phyloP scores from a whole-genome alignment of 2,888 invertebrate species.

The Papilio elwesi region DNA sequence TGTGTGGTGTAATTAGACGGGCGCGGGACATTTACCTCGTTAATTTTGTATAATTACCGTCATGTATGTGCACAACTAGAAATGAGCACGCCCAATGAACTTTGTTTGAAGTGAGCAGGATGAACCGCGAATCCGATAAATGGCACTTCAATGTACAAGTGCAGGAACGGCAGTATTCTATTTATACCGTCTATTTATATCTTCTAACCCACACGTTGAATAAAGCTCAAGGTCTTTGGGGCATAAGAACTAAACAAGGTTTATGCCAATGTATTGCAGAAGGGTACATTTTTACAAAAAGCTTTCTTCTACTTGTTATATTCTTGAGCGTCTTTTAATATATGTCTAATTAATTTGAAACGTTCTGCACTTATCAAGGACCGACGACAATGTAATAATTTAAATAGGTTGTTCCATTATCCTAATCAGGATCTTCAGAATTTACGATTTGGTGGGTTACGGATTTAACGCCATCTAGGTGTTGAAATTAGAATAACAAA shows the following conservation, averaged over 20 bases:
- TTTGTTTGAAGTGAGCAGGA: conserved; percentile 4
- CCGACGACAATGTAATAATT: no score
- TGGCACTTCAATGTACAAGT: conserved; percentile 4
- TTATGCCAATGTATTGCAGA: neutral
- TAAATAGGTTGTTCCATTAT: no score
- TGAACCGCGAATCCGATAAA: conserved; percentile 16
- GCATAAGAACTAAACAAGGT: neutral
- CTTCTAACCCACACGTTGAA: conserved; percentile 22
- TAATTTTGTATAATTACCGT: conserved; percentile 18
- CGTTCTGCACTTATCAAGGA: no score
- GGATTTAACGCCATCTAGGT: no score
- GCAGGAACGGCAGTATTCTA: conserved; percentile 20
- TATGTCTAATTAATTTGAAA: no score
- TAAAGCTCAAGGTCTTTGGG: conserved; percentile 30
- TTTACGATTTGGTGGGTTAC: no score
- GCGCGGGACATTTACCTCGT: conserved; percentile 1
- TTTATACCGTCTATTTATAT: conserved; percentile 32
- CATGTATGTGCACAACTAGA: conserved; percentile 1
- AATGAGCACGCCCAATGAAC: conserved; percentile 20
- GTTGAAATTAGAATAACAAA: no score
- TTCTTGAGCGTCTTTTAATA: neutral
- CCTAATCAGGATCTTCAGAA: no score
- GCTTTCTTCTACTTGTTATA: neutral
- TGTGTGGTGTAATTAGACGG: conserved; percentile 15
- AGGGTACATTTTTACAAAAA: neutral